Evolutionary conservation across 37 sponge, comb jelly and placozoan species (phyloP).

Genomic region (Ephydatia muelleri): DNA sequence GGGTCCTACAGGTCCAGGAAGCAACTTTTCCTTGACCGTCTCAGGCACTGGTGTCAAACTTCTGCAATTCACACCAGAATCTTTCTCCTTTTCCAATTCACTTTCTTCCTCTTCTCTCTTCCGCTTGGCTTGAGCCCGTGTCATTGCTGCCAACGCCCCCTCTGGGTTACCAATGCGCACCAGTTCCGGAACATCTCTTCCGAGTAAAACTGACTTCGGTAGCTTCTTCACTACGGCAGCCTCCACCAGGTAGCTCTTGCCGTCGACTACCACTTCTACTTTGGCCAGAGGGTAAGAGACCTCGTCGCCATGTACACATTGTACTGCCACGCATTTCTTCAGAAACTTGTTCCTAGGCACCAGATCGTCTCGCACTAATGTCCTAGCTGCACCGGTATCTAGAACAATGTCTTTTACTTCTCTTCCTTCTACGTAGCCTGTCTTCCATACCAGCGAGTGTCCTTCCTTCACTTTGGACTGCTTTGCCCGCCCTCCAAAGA

Average conservation of each 20-base stretch:
- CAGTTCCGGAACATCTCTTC: constrained; percentile 42
- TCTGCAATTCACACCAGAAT: neutral
- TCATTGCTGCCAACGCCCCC: constrained; percentile 14
- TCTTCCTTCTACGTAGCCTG: neutral
- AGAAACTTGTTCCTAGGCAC: constrained; percentile 2
- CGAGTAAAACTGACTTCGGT: constrained; percentile 28
- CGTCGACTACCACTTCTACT: constrained; percentile 22
- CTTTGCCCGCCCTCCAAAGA: too few relatives aligned
- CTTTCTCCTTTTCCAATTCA: neutral
- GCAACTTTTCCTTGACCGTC: too few relatives aligned
- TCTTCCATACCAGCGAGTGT: too few relatives aligned
- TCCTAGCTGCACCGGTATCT: constrained; percentile 36
- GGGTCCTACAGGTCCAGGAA: too few relatives aligned
- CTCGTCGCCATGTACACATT: constrained; percentile 34
- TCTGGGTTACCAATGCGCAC: neutral
- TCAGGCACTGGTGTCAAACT: too few relatives aligned
- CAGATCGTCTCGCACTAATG: constrained; percentile 30
- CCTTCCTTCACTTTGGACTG: too few relatives aligned
- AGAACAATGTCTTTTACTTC: constrained; percentile 21
- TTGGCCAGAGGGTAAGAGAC: constrained; percentile 36
- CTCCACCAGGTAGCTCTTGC: neutral
- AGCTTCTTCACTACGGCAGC: constrained; percentile 20
- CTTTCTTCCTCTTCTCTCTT: neutral
- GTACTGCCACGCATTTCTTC: neutral
- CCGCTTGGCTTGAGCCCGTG: constrained; percentile 11